Evolutionary conservation across 2,113 vertebrate species (phyloP), one percentile per base, ranked within the genome.

Genomic region (Dicrurus megarhynchus): DNA sequence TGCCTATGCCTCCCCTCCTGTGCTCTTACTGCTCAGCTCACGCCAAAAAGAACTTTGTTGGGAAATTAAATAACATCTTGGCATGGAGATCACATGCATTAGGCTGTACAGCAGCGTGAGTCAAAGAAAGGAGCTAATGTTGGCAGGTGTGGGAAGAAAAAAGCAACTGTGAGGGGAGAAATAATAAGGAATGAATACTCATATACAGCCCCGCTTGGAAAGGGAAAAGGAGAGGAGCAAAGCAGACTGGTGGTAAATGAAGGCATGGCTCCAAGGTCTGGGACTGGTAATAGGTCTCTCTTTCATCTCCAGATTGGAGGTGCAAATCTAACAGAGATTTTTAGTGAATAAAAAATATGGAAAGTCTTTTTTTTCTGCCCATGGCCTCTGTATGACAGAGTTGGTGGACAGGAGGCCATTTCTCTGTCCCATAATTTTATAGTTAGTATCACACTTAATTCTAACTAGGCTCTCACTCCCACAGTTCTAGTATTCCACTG

Each of bases 81-180:
- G 93, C 95, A 97, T 97, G 88, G 87, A 94, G 93, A 95, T 89
- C 95, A 89, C 46, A 92, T 91, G 92, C 87, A 75, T 90, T 92
- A 95, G 73, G 63, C 90, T 89, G 79, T 76, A 95, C 44, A 90
- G 87, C 93, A 96, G 94, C 19, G 3, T 88, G 96, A 93, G 70
- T 94, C 95, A 86, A 93, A 90, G 93, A n/a, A 93, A 93, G 78
- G 55, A 96, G 90, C 87, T 96, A 96, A 96, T 96, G 92, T 94
- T 96, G 96, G 94, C 96, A 97, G 96, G 96, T 97, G 96, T 94
- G 91, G 95, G 90, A 93, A 96, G 92, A 57, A 94, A 96, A 96
- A 96, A 87, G 61, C 95, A 94, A 96, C 96, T 92, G 95, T 91
- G 92, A 90, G 69, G 96, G 90, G 92, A 90, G 77, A 97, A 95